Base-by-base conservation (phyloP, 2,888 invertebrate species). In the Ferrisia virgata region DNA sequence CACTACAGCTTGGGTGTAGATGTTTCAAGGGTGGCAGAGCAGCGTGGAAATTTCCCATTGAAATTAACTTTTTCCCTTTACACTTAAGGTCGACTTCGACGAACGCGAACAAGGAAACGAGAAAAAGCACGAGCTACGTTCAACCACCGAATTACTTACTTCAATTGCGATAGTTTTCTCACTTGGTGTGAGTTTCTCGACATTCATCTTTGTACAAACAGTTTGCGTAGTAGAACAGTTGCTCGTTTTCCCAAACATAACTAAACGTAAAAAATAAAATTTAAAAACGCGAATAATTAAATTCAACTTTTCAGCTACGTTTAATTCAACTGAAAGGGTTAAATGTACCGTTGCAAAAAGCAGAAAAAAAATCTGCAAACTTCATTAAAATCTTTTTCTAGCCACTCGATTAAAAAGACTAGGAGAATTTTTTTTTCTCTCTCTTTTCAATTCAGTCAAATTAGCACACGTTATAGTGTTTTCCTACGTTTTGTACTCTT, bases 221-320 rank as follows among this genome's bases (percentile, higher is more conserved):
- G 64, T 64, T 64, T 28, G 28, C 28, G 28, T 13, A 64, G 39
- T n/a, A 53, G 22, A 53, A 53, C 64, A 76, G 72, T 76, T 76
- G 72, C 36, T 76, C 72, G 36, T 31, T n/a, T 36, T 33, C 72
- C 36, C 36, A 76, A 76, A 76, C 31, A 69, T 69, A 13, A 64
- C 36, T 9, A 22, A n/a, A n/a, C n/a, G n/a, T n/a, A n/a, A 76
- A 76, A 76, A 76, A 76, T 36, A 36, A 22, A 76, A 76, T 76
- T 76, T 36, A 76, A 76, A 76, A 76, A 36, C 36, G 18, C 72
- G 72, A 76, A 76, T 64, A 64, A 64, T 76, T 76, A 76, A 76
- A 76, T 76, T 76, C 72, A 22, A 76, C 72, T 76, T 76, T 76
- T 64, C 64, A 64, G 15, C 64, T 64, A 64, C 64, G 64, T 64